A percentile compares a stretch with the other conserved stretches of the same genome.
phyloP scores from a whole-genome alignment of 2,113 vertebrate genomes.

The Smithornis capensis region DNA sequence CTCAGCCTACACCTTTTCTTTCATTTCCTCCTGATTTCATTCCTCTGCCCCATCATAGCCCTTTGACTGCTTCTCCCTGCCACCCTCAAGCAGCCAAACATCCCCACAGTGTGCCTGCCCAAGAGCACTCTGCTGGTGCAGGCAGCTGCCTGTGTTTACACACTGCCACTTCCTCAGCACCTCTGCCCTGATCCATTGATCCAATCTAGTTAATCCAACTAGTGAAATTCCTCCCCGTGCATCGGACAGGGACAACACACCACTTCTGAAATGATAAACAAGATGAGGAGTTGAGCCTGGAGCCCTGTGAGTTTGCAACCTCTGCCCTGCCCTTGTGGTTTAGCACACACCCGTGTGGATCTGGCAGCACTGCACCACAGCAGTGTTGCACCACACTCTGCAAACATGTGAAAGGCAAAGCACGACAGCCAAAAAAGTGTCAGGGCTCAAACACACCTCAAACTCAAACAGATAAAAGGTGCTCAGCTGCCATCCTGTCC shows the following conservation, averaged over 20 bases:
- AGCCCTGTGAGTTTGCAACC: not conserved
- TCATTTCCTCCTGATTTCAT: not conserved
- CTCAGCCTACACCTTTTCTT: not conserved
- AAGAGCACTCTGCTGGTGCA: not conserved
- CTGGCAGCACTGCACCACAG: fast-evolving
- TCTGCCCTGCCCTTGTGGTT: not conserved
- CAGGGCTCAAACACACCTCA: not conserved
- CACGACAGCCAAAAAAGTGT: fast-evolving
- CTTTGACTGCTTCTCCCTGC: not conserved
- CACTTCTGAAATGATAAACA: fast-evolving
- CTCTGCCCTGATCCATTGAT: not conserved
- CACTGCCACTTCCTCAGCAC: not conserved
- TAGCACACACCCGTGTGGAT: not conserved
- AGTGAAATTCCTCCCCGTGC: not conserved
- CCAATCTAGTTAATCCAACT: not conserved
- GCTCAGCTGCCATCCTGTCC: not conserved
- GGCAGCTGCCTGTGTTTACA: not conserved
- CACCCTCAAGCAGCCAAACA: not conserved
- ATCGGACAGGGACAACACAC: not conserved
- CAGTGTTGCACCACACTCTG: not conserved
- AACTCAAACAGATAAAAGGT: fast-evolving
- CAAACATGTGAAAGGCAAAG: fast-evolving
- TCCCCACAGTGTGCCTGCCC: not conserved
- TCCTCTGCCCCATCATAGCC: not conserved
- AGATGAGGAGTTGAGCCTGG: fast-evolving